These are phyloP conservation scores for Chaetodon auriga DNA, from an alignment of 2,113 vertebrate genomes.

Conservation along the genomic window DNA sequence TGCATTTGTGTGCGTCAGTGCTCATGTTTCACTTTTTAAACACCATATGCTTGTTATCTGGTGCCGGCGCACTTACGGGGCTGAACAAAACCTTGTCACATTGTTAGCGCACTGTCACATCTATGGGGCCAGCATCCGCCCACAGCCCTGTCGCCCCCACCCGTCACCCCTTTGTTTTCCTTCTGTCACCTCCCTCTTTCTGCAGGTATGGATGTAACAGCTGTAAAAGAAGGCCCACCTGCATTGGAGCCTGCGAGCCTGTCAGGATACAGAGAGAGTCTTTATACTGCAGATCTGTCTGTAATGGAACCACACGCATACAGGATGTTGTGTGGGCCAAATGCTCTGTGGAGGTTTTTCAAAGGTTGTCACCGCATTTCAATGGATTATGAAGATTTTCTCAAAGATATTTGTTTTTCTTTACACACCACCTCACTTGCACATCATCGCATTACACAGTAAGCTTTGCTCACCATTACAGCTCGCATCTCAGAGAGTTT, in stretches of 20 bases:
- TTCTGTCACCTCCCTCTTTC: constrained; percentile 10
- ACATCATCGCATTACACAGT: constrained; percentile 9
- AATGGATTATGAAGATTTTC: constrained; percentile 40
- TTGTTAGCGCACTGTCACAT: constrained; percentile 34
- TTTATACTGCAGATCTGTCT: constrained; percentile 13
- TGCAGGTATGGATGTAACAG: constrained; percentile 32
- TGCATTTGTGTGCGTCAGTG: constrained; percentile 56
- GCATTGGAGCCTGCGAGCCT: constrained; percentile 23
- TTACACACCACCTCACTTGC: not conserved
- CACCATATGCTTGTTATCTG: constrained; percentile 55
- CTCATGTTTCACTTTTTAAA: constrained; percentile 71
- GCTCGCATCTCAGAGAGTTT: not conserved
- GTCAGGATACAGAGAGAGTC: constrained; percentile 20
- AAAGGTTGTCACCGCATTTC: constrained; percentile 34
- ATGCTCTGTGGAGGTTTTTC: not conserved
- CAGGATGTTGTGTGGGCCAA: constrained; percentile 22
- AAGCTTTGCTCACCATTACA: not conserved
- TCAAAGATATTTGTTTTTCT: constrained; percentile 21
- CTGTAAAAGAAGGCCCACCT: constrained; percentile 15
- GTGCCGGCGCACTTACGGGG: constrained; percentile 35
- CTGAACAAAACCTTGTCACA: constrained; percentile 56
- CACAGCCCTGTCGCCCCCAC: not conserved
- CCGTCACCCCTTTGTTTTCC: constrained; percentile 32
- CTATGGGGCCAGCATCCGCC: constrained; percentile 29
- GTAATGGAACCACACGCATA: constrained; percentile 1